Conservation (phyloP, 2,113 vertebrate species). For the Rhea americana region DNA sequence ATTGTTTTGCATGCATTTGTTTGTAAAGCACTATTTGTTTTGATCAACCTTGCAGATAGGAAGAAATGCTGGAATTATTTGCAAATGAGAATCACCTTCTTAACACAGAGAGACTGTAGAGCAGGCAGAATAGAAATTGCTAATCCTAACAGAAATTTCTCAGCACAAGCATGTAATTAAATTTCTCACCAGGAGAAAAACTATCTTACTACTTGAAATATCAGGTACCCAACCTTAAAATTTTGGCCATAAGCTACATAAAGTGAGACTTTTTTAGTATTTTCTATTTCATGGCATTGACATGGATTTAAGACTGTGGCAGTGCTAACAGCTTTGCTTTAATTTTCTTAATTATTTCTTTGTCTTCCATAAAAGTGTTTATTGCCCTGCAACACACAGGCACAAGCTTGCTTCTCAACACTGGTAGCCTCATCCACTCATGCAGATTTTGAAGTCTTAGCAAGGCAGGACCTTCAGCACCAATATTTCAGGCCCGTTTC, state of each 20-base stretch:
- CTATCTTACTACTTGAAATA: neutral
- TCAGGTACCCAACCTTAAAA: neutral
- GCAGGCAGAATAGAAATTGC: constrained; percentile 9
- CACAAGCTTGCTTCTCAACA: neutral
- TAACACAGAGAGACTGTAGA: neutral
- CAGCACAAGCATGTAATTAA: constrained; percentile 13
- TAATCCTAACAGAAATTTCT: constrained; percentile 35
- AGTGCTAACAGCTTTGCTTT: neutral
- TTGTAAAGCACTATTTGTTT: constrained; percentile 34
- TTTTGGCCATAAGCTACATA: neutral
- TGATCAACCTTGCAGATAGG: neutral
- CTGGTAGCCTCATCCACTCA: neutral
- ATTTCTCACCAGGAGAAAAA: neutral
- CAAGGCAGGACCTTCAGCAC: neutral
- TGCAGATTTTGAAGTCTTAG: neutral
- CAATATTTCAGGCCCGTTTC: neutral
- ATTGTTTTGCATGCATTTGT: neutral
- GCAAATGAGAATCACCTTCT: constrained; percentile 31
- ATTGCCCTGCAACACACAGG: neutral
- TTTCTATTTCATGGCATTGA: neutral
- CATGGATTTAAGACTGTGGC: neutral
- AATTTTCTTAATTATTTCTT: neutral
- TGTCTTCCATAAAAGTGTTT: neutral
- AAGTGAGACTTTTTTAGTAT: neutral
- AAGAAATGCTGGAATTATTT: constrained; percentile 28